A percentile compares a stretch with the other conserved stretches of the same genome.
Evolutionary conservation across 2,888 invertebrate genomes (phyloP).

Genomic region (Drosophila kokeensis): DNA sequence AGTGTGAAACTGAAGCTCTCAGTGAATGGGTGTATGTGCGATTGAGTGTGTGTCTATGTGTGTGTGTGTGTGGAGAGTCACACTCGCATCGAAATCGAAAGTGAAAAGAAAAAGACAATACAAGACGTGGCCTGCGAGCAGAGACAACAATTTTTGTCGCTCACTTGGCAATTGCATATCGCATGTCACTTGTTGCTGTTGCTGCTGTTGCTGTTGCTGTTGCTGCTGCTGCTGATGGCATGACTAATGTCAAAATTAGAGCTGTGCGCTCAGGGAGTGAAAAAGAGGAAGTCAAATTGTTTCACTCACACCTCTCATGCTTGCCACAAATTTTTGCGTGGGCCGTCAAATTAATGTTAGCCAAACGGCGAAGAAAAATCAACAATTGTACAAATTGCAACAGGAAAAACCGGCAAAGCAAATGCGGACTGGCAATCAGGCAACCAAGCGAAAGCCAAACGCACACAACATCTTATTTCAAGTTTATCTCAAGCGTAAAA

Average conservation of each 20-base stretch:
- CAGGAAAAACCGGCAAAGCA: slow-evolving; percentile 66
- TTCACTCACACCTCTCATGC: slow-evolving; percentile 34
- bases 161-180: slow-evolving; percentile 68
- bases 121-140: slow-evolving; percentile 56
- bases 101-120: slow-evolving; percentile 70
- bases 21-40: slow-evolving; percentile 5
- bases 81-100: slow-evolving; percentile 80
- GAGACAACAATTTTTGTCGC: slow-evolving; percentile 59
- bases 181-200: slow-evolving; percentile 38
- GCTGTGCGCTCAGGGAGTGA: slow-evolving; percentile 29
- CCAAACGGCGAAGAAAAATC: slow-evolving; percentile 54
- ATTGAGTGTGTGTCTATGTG: slow-evolving; percentile 10
- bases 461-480: slow-evolving; percentile 59
- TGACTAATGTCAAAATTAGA: slow-evolving; percentile 64
- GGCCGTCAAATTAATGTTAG: slow-evolving; percentile 46
- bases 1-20: slow-evolving; percentile 48
- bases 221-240: slow-evolving; percentile 35
- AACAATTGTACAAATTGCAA: slow-evolving; percentile 72
- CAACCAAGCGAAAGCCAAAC: slow-evolving; percentile 62
- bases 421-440: slow-evolving; percentile 22
- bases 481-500: slow-evolving; percentile 68
- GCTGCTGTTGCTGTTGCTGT: slow-evolving; percentile 4
- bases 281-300: slow-evolving; percentile 58
- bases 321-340: slow-evolving; percentile 60
- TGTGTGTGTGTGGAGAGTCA: slow-evolving; percentile 50